Base-by-base conservation (phyloP, 2,797 vertebrate species). In the Coendou prehensilis region DNA sequence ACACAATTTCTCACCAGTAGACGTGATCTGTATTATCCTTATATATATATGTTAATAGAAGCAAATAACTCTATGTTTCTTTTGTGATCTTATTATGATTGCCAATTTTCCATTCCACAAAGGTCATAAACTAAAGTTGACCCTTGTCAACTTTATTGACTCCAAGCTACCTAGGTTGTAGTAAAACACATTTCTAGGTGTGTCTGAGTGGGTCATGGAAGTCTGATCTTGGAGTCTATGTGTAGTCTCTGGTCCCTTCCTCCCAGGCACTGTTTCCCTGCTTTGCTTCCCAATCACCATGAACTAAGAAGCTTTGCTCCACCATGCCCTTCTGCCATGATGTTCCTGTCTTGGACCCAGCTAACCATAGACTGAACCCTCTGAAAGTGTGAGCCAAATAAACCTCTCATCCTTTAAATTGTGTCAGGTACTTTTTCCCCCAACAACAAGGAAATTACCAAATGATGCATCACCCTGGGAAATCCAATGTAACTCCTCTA, bases 1-100 rank as follows among this genome's bases (percentile, higher is more conserved):
- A 73, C 41, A 80, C 45, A 94, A 87, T 79, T 90, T 94, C 52
- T 94, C 20, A 28, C n/a, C 86, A 92, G 26, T 79, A 87, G 23
- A 37, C 4, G 33, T 67, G 33, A 61, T 33, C 13, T 52, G 89
- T 84, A 75, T 80, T 85, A 67, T 89, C 50, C 45, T 79, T 45
- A 56, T 7, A 54, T 52, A 52, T 50, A 82, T 11, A 50, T 54
- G 63, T 11, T 64, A 83, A 75, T 26, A 76, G 45, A 93, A 41
- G 78, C 18, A 85, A 93, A 59, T 33, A 61, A 81, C 20, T 82
- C 20, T 79, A 41, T 37, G 26, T 50, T 63, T 26, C 59, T 59
- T 37, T 22, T 86, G 9, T 64, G 28, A 73, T 28, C 56, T 83
- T 75, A 71, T 71, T 37, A 59, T 33, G 18, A 88, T 30, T 45